Evolutionary conservation across 2,113 vertebrate genomes (phyloP).

Genomic region (Pseudois nayaur): DNA sequence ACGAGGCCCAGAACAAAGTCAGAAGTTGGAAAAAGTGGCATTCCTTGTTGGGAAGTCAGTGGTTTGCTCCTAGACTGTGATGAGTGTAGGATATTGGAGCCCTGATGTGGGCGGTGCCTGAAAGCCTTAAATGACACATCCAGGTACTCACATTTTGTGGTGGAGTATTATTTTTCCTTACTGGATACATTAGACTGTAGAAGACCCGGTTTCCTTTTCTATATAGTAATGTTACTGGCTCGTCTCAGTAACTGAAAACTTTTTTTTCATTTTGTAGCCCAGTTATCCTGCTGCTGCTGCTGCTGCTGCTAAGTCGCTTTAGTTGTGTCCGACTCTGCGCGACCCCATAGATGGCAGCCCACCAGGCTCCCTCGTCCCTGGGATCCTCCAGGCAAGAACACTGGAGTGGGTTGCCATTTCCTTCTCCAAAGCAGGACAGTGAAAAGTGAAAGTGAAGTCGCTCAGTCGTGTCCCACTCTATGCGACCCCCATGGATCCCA

Average conservation of each 20-base stretch:
- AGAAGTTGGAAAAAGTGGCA: background rate
- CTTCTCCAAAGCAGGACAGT: too few species aligned
- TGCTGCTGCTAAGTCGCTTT: too few species aligned
- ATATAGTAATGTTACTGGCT: background rate
- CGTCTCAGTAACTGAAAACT: background rate
- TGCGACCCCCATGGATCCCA: too few species aligned
- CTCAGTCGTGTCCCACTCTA: too few species aligned
- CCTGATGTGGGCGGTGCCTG: accelerated
- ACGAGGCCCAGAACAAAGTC: background rate
- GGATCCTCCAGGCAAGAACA: too few species aligned
- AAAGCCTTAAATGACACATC: too few species aligned
- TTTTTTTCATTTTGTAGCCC: background rate
- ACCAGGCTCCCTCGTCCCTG: too few species aligned
- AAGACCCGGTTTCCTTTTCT: background rate
- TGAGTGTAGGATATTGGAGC: background rate
- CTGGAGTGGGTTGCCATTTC: too few species aligned
- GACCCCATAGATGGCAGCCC: too few species aligned
- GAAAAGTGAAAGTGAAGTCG: too few species aligned
- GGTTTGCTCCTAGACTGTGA: background rate
- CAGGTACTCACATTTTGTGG: background rate
- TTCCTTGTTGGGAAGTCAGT: background rate
- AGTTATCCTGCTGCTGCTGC: background rate
- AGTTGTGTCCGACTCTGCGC: accelerated
- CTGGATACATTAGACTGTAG: accelerated
- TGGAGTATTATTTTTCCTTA: background rate